phyloP scores from a whole-genome alignment of 2,797 vertebrate genomes.

The Dendrocincla tyrannina region DNA sequence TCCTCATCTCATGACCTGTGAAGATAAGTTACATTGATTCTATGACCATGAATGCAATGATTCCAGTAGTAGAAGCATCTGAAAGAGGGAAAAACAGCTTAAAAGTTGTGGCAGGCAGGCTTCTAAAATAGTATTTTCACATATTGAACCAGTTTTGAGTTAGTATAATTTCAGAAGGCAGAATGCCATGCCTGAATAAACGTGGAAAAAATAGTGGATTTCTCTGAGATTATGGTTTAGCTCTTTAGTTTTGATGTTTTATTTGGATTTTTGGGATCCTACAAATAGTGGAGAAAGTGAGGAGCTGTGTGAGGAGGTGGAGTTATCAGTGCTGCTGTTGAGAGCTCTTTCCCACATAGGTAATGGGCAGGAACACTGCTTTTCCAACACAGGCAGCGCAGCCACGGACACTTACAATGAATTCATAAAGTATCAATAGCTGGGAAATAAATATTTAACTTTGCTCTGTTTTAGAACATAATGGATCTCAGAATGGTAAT shows the following conservation, averaged over 20 bases:
- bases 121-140: neutral
- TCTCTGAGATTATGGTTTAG: neutral
- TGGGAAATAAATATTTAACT: conserved; percentile 48
- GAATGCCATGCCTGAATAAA: neutral
- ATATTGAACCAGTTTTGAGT: neutral
- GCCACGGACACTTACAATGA: neutral
- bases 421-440: neutral
- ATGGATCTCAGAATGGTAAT: neutral
- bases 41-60: neutral
- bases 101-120: neutral
- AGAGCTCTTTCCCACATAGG: neutral
- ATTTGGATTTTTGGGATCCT: neutral
- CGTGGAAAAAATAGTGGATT: neutral
- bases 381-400: neutral
- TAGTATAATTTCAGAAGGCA: neutral
- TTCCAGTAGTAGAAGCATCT: neutral
- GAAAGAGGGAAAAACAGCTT: neutral
- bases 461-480: neutral
- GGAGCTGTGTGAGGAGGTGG: neutral
- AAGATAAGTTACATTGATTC: neutral
- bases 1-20: neutral
- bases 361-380: neutral
- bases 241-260: neutral
- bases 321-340: neutral
- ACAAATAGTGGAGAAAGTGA: neutral